Evolutionary conservation across 2,888 invertebrate genomes (phyloP).

Genomic region (Lottia gigantea): DNA sequence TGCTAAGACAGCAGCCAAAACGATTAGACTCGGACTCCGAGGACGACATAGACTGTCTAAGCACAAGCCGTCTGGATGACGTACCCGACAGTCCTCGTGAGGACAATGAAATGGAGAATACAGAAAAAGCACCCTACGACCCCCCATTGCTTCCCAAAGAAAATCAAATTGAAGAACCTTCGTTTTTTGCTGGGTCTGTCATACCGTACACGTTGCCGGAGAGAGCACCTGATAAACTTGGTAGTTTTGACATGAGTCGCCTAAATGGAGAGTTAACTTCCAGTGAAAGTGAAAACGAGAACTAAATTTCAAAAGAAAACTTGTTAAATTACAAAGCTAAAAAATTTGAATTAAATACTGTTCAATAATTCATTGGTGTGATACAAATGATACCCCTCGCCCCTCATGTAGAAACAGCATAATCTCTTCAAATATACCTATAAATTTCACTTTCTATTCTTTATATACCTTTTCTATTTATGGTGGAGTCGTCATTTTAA

Average conservation of each 20-base stretch:
- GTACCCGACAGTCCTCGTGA: neutral
- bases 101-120: neutral
- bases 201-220: conserved; percentile 34
- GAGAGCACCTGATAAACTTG: conserved; percentile 33
- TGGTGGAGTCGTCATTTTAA: too few relatives aligned
- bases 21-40: neutral
- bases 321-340: too few relatives aligned
- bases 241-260: conserved; percentile 8
- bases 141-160: neutral
- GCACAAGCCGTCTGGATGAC: neutral
- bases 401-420: too few relatives aligned
- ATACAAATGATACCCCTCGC: too few relatives aligned
- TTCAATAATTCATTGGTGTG: too few relatives aligned
- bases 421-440: too few relatives aligned
- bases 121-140: neutral
- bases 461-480: too few relatives aligned
- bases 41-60: neutral
- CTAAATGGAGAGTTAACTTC: neutral
- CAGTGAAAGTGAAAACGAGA: conserved; percentile 2
- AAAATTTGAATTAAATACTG: too few relatives aligned
- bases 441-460: too few relatives aligned
- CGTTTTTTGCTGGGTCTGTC: conserved; percentile 35
- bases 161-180: conserved; percentile 26
- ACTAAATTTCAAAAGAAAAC: too few relatives aligned
- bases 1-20: neutral